These are phyloP conservation scores for Nothoprocta pentlandii DNA, from an alignment of 2,113 vertebrate genomes.

Conservation along the genomic window DNA sequence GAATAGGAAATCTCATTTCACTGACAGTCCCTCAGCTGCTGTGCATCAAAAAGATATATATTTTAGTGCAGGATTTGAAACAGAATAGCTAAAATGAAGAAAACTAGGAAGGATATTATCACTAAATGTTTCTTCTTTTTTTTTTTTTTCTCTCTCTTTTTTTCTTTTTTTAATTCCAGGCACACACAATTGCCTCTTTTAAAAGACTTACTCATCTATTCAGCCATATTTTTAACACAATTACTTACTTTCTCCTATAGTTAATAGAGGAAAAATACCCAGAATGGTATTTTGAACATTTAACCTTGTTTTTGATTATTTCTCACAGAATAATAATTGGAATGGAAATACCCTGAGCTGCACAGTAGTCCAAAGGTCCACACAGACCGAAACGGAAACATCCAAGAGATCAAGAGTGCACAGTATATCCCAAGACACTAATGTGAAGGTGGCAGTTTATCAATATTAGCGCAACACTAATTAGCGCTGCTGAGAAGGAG, in stretches of 20 bases:
- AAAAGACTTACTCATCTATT: not conserved
- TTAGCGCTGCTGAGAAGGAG: not conserved
- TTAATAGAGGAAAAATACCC: not conserved
- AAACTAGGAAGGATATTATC: not conserved
- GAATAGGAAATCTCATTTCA: not conserved
- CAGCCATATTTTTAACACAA: not conserved
- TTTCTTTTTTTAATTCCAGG: not conserved
- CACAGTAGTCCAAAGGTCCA: not conserved
- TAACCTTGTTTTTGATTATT: not conserved
- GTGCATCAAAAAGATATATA: not conserved
- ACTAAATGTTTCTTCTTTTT: fast-evolving
- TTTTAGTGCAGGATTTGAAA: not conserved
- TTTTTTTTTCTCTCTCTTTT: not conserved
- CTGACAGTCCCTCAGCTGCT: not conserved
- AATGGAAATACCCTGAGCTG: not conserved
- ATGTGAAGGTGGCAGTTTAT: not conserved
- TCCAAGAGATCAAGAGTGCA: not conserved
- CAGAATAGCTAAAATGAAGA: not conserved
- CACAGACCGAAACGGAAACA: not conserved
- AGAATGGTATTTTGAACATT: not conserved
- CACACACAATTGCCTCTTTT: not conserved
- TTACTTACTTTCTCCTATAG: not conserved
- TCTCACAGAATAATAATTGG: not conserved
- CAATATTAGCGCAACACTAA: not conserved
- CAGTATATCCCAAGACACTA: not conserved